A percentile compares a stretch with the other conserved stretches of the same genome.
phyloP scores from a whole-genome alignment of 92 coral and sea anemone genomes.

The Parazoanthus swiftii region DNA sequence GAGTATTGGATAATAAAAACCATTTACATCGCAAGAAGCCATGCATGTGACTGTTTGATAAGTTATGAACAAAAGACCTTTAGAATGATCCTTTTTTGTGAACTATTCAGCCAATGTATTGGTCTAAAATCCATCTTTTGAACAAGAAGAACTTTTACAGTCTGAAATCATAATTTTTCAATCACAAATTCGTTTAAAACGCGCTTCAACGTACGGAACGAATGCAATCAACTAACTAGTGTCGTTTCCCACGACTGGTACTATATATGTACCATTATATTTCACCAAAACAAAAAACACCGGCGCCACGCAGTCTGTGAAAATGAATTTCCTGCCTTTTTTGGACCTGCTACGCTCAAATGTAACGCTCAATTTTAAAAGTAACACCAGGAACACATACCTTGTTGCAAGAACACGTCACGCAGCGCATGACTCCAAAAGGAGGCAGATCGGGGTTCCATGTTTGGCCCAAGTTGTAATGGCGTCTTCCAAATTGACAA shows the following conservation, averaged over 20 bases:
- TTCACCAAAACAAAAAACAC: slow-evolving; percentile 7
- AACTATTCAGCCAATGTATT: neutral
- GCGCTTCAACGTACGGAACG: too few relatives aligned
- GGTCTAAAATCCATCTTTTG: neutral
- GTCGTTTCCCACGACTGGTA: neutral
- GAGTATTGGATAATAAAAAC: neutral
- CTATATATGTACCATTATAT: neutral
- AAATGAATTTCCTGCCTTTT: neutral
- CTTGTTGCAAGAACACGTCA: slow-evolving; percentile 70
- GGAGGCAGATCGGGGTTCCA: slow-evolving; percentile 81
- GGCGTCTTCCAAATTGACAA: slow-evolving; percentile 61
- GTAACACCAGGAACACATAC: slow-evolving; percentile 30
- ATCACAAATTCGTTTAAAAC: neutral
- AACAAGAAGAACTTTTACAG: neutral
- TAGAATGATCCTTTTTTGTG: neutral
- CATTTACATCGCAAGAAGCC: neutral
- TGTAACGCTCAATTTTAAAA: neutral
- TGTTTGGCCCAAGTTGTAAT: slow-evolving; percentile 62
- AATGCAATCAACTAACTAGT: neutral
- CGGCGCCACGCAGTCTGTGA: slow-evolving; percentile 39
- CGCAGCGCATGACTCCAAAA: slow-evolving; percentile 72
- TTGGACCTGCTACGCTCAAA: neutral
- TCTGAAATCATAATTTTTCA: neutral
- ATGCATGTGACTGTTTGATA: neutral
- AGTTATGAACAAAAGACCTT: neutral